Conservation (phyloP, 2,113 vertebrate genomes). For the Erythrolamprus reginae region DNA sequence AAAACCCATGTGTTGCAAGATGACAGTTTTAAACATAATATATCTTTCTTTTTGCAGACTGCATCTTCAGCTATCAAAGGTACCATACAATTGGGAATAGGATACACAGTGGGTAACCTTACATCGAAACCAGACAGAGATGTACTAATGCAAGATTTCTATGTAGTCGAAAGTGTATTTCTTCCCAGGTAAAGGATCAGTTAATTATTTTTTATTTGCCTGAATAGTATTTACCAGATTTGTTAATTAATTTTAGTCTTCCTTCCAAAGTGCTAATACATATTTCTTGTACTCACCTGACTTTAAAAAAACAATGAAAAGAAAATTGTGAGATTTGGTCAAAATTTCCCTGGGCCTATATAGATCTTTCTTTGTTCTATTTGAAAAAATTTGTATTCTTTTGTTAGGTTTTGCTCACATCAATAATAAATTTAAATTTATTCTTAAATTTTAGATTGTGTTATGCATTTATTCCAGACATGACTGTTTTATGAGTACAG, state of each 20-base stretch:
- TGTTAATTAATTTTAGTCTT: neutral
- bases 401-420: neutral
- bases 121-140: constrained; percentile 94
- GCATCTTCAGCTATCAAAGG: constrained; percentile 87
- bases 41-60: constrained; percentile 72
- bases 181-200: constrained; percentile 82
- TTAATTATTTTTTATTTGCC: neutral
- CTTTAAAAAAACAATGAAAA: neutral
- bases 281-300: neutral
- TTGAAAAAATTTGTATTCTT: neutral
- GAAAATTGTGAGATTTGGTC: neutral
- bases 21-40: constrained; percentile 35
- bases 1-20: neutral
- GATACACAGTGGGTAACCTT: constrained; percentile 92
- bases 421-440: neutral
- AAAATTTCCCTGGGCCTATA: neutral
- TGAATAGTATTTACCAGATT: neutral
- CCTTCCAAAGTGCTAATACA: neutral
- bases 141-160: constrained; percentile 98
- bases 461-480: neutral
- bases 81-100: constrained; percentile 93
- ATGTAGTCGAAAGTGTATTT: constrained; percentile 92
- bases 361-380: neutral
- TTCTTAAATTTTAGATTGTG: neutral
- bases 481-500: neutral